Percentiles rank a stretch among this genome's conserved stretches.
Conservation (phyloP, 2,113 vertebrate genomes). For the Gavia stellata region DNA sequence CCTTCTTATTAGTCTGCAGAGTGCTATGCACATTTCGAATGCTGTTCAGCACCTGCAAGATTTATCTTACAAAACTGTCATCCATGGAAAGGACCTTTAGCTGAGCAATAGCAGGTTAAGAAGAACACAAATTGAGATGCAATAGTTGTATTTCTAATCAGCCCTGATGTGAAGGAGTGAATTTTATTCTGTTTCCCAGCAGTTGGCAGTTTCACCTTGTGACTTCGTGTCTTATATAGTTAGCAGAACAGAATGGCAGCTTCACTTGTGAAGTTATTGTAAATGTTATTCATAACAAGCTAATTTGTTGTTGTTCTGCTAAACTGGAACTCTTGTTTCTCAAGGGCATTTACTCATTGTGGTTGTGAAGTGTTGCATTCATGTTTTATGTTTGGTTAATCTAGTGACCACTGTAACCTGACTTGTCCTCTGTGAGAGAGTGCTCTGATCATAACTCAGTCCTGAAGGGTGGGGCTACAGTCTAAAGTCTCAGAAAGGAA, state of each 20-base stretch:
- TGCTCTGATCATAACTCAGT: not conserved
- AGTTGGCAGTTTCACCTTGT: conserved; percentile 4
- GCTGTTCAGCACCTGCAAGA: not conserved
- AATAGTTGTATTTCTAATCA: not conserved
- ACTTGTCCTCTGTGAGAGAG: not conserved
- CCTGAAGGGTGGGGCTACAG: not conserved
- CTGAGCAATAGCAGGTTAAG: not conserved
- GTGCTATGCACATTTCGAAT: not conserved
- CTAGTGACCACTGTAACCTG: not conserved
- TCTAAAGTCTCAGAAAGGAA: not conserved
- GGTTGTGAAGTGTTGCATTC: conserved; percentile 20
- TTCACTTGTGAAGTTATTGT: not conserved
- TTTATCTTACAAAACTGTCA: not conserved
- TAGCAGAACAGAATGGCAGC: conserved; percentile 6
- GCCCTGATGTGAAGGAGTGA: not conserved
- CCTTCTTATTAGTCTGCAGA: not conserved
- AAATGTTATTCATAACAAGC: conserved; percentile 31
- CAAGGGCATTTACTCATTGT: conserved; percentile 9
- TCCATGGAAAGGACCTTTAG: not conserved
- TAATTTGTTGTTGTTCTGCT: conserved; percentile 20
- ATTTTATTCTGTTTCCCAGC: not conserved
- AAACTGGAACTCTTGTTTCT: not conserved
- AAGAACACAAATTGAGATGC: not conserved
- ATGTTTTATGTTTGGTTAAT: not conserved
- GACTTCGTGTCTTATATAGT: not conserved